Conservation (phyloP, 2,113 vertebrate species). For the Spea multiplicata region DNA sequence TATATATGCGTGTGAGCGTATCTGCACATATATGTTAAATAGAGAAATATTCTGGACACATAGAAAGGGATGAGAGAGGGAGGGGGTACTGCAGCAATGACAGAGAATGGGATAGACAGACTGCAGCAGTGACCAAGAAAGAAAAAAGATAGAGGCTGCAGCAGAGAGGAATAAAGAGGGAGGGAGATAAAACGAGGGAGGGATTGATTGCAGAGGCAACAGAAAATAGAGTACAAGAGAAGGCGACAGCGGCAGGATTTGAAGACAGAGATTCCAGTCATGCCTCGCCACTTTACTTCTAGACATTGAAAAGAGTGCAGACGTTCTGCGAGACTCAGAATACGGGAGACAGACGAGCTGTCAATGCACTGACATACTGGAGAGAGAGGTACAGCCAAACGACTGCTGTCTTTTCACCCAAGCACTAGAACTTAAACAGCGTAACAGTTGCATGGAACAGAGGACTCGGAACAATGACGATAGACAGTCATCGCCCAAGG, state of each 20-base stretch:
- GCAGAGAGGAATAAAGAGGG: slow-evolving; percentile 13
- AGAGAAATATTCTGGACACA: not conserved
- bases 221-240: slow-evolving; percentile 37
- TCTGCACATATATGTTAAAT: not conserved
- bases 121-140: slow-evolving; percentile 41
- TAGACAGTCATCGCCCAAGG: not conserved
- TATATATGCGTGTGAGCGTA: not conserved
- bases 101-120: slow-evolving; percentile 43
- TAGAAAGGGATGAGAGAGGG: not conserved
- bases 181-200: slow-evolving; percentile 33
- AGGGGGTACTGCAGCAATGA: slow-evolving; percentile 16
- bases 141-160: slow-evolving; percentile 27
- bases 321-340: not conserved
- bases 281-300: not conserved
- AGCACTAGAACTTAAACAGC: not conserved
- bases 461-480: not conserved
- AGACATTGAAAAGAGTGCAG: not conserved
- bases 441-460: not conserved
- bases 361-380: not conserved
- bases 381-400: not conserved
- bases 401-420: slow-evolving; percentile 9
- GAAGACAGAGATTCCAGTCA: slow-evolving; percentile 18
- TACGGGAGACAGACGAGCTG: not conserved
- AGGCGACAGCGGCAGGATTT: slow-evolving; percentile 29
- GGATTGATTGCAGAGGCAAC: slow-evolving; percentile 42